These are phyloP conservation scores for Zhengitettix transpicula DNA, from an alignment of 2,888 invertebrate genomes.

Conservation along the genomic window DNA sequence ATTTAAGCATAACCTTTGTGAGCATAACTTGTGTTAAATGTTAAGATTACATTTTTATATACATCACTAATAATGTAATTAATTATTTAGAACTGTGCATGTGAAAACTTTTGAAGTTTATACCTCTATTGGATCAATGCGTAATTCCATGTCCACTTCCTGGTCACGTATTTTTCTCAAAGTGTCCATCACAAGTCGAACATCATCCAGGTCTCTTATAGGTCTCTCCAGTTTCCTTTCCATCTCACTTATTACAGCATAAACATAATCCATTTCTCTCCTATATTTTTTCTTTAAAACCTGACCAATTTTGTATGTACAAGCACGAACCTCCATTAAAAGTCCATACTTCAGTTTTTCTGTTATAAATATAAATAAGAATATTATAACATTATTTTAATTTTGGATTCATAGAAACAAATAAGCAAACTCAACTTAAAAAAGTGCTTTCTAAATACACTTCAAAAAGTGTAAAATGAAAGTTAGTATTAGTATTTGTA, in stretches of 20 bases:
- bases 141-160: slow-evolving; percentile 89
- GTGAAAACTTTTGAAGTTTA: neutral
- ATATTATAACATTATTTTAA: neutral
- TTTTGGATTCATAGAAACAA: no score
- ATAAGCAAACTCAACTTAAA: no score
- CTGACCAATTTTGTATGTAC: slow-evolving; percentile 65
- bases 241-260: slow-evolving; percentile 83
- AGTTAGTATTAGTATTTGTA: no score
- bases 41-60: no score
- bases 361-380: slow-evolving; percentile 15
- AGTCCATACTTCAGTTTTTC: slow-evolving; percentile 64
- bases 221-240: slow-evolving; percentile 75
- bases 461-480: no score
- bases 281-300: slow-evolving; percentile 79
- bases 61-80: no score
- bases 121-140: slow-evolving; percentile 85
- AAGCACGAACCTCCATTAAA: slow-evolving; percentile 63
- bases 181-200: slow-evolving; percentile 84
- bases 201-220: slow-evolving; percentile 84
- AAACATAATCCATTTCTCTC: slow-evolving; percentile 84
- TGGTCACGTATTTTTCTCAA: slow-evolving; percentile 83
- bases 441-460: no score
- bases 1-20: no score
- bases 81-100: no score
- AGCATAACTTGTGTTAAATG: no score